Evolutionary conservation across 2,797 vertebrate genomes (phyloP).

Genomic region (Pelochelys cantorii): DNA sequence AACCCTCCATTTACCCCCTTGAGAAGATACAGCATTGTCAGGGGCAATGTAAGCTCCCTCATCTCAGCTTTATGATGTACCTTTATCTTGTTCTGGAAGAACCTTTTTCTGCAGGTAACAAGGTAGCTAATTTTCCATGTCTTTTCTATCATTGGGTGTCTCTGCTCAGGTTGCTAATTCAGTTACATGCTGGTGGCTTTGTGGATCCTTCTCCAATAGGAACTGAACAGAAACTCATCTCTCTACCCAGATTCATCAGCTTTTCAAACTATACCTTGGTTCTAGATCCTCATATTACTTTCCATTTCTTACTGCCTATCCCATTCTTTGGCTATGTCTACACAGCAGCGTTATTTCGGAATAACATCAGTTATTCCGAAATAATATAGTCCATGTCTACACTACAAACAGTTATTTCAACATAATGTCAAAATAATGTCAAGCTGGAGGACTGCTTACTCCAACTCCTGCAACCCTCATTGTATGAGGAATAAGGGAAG

Average conservation of each 20-base stretch:
- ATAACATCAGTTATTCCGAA: too few relatives aligned
- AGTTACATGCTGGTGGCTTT: background rate
- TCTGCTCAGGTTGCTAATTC: background rate
- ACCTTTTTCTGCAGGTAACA: background rate
- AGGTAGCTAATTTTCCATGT: background rate
- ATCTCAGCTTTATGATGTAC: background rate
- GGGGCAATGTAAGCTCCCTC: background rate
- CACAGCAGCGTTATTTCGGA: too few relatives aligned
- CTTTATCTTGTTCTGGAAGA: background rate
- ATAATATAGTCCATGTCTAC: too few relatives aligned
- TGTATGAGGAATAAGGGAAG: too few relatives aligned
- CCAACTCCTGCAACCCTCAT: too few relatives aligned
- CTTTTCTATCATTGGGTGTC: background rate
- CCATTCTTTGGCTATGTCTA: background rate
- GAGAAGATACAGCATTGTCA: background rate
- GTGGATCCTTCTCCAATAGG: background rate
- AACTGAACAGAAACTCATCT: background rate
- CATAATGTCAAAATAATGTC: too few relatives aligned
- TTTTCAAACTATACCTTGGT: background rate
- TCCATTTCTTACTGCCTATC: background rate
- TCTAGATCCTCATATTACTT: background rate
- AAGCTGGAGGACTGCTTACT: too few relatives aligned
- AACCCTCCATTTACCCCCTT: background rate
- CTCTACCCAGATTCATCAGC: background rate
- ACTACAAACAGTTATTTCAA: too few relatives aligned